Conservation (phyloP, 2,888 invertebrate species). For the Nasonia oneida region DNA sequence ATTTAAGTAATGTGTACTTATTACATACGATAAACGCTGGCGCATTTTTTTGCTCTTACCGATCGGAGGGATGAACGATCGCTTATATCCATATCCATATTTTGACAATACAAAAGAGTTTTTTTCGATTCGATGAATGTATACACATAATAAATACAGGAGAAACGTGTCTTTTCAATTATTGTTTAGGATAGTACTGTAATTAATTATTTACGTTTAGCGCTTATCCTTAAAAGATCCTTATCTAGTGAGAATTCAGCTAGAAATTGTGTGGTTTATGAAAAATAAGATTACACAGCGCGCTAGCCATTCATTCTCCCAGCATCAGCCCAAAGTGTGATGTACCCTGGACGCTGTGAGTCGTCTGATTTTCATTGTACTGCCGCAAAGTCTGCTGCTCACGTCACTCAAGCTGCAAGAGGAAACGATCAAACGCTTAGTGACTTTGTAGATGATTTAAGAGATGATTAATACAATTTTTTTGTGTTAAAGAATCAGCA, state of each 20-base stretch:
- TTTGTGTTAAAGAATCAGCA: not conserved
- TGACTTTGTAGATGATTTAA: not conserved
- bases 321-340: slow-evolving; percentile 47
- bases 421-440: slow-evolving; percentile 35
- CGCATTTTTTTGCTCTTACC: slow-evolving; percentile 59
- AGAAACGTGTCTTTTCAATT: slow-evolving; percentile 71
- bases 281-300: slow-evolving; percentile 75
- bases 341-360: slow-evolving; percentile 47
- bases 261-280: slow-evolving; percentile 75
- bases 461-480: not conserved
- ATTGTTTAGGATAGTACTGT: slow-evolving; percentile 68
- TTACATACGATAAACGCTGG: slow-evolving; percentile 64
- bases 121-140: slow-evolving; percentile 72
- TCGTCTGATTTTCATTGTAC: slow-evolving; percentile 51
- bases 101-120: slow-evolving; percentile 65
- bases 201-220: slow-evolving; percentile 66
- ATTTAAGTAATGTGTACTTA: slow-evolving; percentile 72
- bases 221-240: slow-evolving; percentile 68
- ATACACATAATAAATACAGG: slow-evolving; percentile 77
- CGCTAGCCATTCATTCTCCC: slow-evolving; percentile 61
- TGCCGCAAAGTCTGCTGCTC: slow-evolving; percentile 39
- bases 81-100: slow-evolving; percentile 63
- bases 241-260: slow-evolving; percentile 77
- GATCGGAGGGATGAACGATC: slow-evolving; percentile 61
- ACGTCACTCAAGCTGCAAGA: slow-evolving; percentile 53